Percentiles rank a stretch among this genome's conserved stretches.
These are phyloP conservation scores for Nannoperca obscura DNA, from an alignment of 2,797 vertebrate genomes.

Conservation along the genomic window DNA sequence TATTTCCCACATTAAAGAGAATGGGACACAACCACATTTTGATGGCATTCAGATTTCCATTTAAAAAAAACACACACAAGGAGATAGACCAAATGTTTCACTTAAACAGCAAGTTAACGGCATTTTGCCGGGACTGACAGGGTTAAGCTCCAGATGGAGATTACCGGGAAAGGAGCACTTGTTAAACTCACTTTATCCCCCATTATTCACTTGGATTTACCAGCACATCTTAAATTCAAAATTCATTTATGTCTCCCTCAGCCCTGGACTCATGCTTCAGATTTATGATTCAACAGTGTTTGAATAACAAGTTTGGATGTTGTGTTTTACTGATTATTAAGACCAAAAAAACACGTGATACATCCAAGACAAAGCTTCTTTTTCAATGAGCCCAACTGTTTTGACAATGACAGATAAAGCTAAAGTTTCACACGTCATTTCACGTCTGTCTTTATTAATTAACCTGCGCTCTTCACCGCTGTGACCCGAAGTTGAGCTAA, in stretches of 20 bases:
- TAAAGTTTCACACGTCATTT: background rate
- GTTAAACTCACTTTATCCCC: background rate
- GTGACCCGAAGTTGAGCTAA: constrained; percentile 18
- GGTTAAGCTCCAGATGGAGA: background rate
- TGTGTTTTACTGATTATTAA: background rate
- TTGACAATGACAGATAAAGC: constrained; percentile 15
- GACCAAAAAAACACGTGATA: background rate
- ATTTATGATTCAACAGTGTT: background rate
- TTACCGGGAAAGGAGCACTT: background rate
- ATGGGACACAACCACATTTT: no score
- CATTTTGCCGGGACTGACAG: background rate
- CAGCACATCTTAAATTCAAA: background rate
- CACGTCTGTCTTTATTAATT: constrained; percentile 1
- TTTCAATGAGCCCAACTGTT: constrained; percentile 19
- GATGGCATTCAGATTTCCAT: no score
- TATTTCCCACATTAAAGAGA: no score
- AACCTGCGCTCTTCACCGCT: background rate
- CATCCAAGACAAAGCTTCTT: background rate
- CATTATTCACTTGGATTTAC: background rate
- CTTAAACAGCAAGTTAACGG: background rate
- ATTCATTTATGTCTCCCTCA: background rate
- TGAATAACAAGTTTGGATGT: background rate
- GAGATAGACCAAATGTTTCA: background rate
- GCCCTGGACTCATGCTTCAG: background rate
- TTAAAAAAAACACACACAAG: no score